Base-by-base conservation (phyloP, 2,113 vertebrate species). In the Muntiacus reevesi region DNA sequence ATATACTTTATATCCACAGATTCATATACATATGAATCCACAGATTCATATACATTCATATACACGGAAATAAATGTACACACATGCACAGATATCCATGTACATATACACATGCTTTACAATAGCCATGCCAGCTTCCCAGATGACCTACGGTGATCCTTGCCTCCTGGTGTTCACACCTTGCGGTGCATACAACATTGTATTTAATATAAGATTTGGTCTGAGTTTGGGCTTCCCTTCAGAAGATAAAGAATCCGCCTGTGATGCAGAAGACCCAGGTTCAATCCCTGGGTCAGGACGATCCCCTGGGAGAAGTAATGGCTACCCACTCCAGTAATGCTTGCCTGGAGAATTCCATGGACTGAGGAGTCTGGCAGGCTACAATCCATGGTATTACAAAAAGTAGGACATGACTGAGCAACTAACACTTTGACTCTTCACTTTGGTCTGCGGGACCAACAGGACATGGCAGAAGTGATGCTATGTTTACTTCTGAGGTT, bases 391-490 rank as follows among this genome's bases (percentile, higher is more conserved):
- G 40, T 7, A 15, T 43, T 14, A 27, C 40, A 43, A 27, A 76
- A 43, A 43, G 40, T 1, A 25, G 40, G 71, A 14, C 40, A 4
- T 43, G 40, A 7, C 12, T 4, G 23, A 40, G 36, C 6, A 43
- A 27, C 36, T 4, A 4, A 14, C 40, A 4, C 71, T 43, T 14
- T 0, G n/a, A 76, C 40, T 7, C 25, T 27, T 27, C 11, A 0
- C 71, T 87, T 47, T 81, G 47, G 7, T 81, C 52, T 91, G 21
- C 45, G 52, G 57, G 50, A 74, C n/a, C 52, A 87, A 30, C 4
- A 52, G 21, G 54, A 52, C 30, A 9, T 3, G 59, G 50, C 59
- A 71, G 52, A 96, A 55, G 6, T 89, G 36, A 47, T 25, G 36
- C 43, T 36, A 7, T 45, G 15, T 36, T 9, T 83, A 45, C 71